These are phyloP conservation scores for Clitarchus hookeri DNA, from an alignment of 2,888 invertebrate genomes.

Conservation along the genomic window DNA sequence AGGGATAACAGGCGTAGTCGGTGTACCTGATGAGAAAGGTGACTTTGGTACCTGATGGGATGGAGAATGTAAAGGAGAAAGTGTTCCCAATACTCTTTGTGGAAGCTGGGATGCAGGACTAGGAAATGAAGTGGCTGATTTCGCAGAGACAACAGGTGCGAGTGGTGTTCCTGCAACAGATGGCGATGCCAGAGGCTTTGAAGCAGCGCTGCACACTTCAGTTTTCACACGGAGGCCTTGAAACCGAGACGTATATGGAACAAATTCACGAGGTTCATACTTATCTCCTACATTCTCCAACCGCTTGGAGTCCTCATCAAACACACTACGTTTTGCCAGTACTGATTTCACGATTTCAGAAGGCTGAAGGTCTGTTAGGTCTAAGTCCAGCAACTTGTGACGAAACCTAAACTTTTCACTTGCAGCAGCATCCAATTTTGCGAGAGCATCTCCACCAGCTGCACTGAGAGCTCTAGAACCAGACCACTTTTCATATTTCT, in stretches of 20 bases:
- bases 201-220: conserved; percentile 44
- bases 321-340: conserved; percentile 89
- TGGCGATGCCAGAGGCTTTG: conserved; percentile 36
- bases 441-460: conserved; percentile 59
- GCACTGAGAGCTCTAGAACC: conserved; percentile 67
- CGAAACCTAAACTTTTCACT: conserved; percentile 65
- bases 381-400: conserved; percentile 78
- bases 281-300: conserved; percentile 85
- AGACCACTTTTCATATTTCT: conserved; percentile 91
- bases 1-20: conserved; percentile 33
- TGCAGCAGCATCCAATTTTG: conserved; percentile 57
- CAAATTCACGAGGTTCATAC: conserved; percentile 70
- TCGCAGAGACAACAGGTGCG: conserved; percentile 32
- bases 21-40: conserved; percentile 40
- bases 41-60: conserved; percentile 39
- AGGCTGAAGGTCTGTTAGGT: conserved; percentile 81
- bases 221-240: conserved; percentile 39
- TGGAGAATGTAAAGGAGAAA: conserved; percentile 39
- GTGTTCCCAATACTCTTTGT: conserved; percentile 32
- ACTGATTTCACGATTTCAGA: conserved; percentile 93
- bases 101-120: conserved; percentile 32
- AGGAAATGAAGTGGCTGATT: conserved; percentile 33
- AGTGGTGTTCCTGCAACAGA: conserved; percentile 34
- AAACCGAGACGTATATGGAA: conserved; percentile 42
- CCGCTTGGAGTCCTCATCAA: conserved; percentile 94